Evolutionary conservation across 2,797 vertebrate genomes (phyloP).

Genomic region (Lagorchestes hirsutus): DNA sequence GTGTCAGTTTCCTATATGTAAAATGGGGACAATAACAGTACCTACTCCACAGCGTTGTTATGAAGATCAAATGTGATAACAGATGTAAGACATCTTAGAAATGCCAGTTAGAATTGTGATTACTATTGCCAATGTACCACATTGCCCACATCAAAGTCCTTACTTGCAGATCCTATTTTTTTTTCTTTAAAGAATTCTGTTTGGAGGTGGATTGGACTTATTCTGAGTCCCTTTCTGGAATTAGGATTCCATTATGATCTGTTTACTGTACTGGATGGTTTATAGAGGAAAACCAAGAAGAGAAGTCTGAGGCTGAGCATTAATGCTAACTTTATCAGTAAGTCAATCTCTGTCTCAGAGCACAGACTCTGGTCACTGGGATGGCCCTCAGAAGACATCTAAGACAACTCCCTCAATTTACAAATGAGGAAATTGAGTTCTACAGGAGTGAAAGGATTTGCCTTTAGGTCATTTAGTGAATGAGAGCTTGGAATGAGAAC

Average conservation of each 20-base stretch:
- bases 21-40: not conserved
- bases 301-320: not conserved
- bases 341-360: not conserved
- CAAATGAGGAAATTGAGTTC: not conserved
- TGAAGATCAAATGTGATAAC: not conserved
- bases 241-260: not conserved
- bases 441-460: not conserved
- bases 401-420: not conserved
- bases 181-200: not conserved
- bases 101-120: not conserved
- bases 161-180: not conserved
- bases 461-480: not conserved
- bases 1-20: not conserved
- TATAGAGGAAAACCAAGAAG: not conserved
- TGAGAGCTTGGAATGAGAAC: not conserved
- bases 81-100: not conserved
- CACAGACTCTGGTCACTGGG: not conserved
- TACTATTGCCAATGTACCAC: not conserved
- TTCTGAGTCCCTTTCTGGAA: not conserved
- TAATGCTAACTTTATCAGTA: not conserved
- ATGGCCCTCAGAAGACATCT: not conserved
- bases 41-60: not conserved
- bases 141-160: not conserved
- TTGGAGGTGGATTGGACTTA: not conserved
- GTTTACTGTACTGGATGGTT: not conserved